Conservation (phyloP, 30 jellyfish, hydroid and myxozoan genomes). For the Turritopsis dohrnii region DNA sequence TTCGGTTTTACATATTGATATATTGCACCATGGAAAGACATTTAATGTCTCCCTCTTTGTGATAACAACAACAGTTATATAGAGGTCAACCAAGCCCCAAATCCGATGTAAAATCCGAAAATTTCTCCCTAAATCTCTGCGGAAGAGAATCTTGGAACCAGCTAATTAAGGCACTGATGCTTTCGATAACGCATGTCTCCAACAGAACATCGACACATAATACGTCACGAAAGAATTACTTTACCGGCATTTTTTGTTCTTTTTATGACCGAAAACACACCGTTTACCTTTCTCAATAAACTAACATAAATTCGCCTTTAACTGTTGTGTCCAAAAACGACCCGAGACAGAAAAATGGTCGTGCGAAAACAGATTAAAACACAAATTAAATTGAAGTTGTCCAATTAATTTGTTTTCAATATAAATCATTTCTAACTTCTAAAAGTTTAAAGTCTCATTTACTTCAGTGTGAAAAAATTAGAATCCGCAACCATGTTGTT, state of each 20-base stretch:
- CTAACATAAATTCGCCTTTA: no score
- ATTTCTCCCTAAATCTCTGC: neutral
- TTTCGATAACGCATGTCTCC: neutral
- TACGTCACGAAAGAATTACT: neutral
- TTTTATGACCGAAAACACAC: no score
- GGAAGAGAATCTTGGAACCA: neutral
- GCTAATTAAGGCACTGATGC: neutral
- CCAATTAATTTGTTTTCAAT: neutral
- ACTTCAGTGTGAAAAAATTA: neutral
- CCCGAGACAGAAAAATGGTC: no score
- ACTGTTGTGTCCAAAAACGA: no score
- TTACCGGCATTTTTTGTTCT: neutral
- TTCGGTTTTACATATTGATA: no score
- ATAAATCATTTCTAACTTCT: neutral
- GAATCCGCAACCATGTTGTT: no score
- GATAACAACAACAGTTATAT: no score
- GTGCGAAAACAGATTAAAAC: no score
- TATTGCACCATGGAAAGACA: no score
- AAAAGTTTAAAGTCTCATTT: neutral
- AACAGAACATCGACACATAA: neutral
- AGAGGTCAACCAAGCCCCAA: no score
- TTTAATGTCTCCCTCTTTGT: no score
- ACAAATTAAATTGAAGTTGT: neutral
- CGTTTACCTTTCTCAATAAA: neutral
- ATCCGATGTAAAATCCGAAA: neutral